Evolutionary conservation across 2,888 invertebrate genomes (phyloP).

Genomic region (Andrena chrysosceles): DNA sequence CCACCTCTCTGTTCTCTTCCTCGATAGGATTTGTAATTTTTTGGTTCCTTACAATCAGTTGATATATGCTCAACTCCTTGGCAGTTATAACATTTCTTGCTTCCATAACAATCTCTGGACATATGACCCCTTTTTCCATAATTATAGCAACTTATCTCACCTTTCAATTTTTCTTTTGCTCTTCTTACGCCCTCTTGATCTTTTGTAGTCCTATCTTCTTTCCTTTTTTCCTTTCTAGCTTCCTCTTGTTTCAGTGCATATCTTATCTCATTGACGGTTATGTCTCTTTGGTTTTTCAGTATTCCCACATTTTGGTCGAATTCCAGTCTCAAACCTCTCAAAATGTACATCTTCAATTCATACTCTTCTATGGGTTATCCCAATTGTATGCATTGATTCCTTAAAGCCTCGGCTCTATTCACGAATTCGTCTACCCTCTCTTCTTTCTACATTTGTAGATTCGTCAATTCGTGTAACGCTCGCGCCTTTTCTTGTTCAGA

Average conservation of each 20-base stretch:
- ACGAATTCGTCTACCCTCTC: constrained; percentile 13
- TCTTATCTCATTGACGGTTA: background rate
- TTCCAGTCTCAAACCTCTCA: background rate
- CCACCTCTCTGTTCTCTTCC: constrained; percentile 10
- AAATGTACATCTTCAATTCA: constrained; percentile 28
- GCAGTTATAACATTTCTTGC: constrained; percentile 23
- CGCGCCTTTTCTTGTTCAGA: constrained; percentile 27
- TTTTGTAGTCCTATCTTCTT: background rate
- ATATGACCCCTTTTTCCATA: constrained; percentile 23
- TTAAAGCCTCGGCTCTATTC: constrained; percentile 25
- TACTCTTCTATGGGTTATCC: constrained; percentile 8
- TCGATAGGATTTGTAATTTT: background rate
- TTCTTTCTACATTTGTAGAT: constrained; percentile 12
- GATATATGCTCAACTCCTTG: constrained; percentile 17
- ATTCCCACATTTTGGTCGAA: constrained; percentile 21
- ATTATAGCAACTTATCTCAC: constrained; percentile 15
- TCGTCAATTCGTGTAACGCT: constrained; percentile 29
- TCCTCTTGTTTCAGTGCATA: constrained; percentile 36
- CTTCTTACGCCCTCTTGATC: constrained; percentile 8
- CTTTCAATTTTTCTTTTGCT: constrained; percentile 6
- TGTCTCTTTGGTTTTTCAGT: background rate
- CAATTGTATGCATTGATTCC: constrained; percentile 20
- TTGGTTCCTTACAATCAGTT: background rate
- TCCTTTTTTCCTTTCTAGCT: background rate
- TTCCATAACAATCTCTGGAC: constrained; percentile 5